Conservation (phyloP, 2,888 invertebrate species). For the Drosophila stalkeri region DNA sequence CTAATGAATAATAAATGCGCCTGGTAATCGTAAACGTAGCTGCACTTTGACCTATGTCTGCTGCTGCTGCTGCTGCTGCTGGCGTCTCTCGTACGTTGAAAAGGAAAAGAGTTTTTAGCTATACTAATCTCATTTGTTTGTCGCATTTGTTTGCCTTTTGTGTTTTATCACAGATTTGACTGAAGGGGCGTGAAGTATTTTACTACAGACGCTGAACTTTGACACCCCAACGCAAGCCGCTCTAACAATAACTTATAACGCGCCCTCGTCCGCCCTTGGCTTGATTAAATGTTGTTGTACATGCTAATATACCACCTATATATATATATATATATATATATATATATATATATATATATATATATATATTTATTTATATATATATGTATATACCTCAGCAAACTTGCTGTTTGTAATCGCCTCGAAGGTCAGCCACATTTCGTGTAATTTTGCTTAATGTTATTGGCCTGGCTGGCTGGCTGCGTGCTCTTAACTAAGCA, state of each 20-base stretch:
- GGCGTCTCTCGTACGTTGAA: constrained; percentile 8
- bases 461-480: constrained; percentile 30
- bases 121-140: constrained; percentile 55
- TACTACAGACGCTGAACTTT: constrained; percentile 52
- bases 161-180: constrained; percentile 47
- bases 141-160: constrained; percentile 42
- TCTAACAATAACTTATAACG: constrained; percentile 18
- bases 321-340: neutral
- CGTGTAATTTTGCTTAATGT: constrained; percentile 63
- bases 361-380: neutral
- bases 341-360: neutral
- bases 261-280: constrained; percentile 6
- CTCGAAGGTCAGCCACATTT: constrained; percentile 41
- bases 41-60: constrained; percentile 75
- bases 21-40: constrained; percentile 73
- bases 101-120: constrained; percentile 31
- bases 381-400: constrained; percentile 21
- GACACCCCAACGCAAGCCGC: constrained; percentile 18
- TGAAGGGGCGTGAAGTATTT: constrained; percentile 57
- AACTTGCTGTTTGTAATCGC: constrained; percentile 11
- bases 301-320: constrained; percentile 37
- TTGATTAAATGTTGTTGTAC: constrained; percentile 41
- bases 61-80: constrained; percentile 23
- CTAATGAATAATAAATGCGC: constrained; percentile 77
- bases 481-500: constrained; percentile 43